Evolutionary conservation across 2,113 vertebrate species (phyloP), one percentile per base, ranked within the genome.

Genomic region (Chionodraco myersi): DNA sequence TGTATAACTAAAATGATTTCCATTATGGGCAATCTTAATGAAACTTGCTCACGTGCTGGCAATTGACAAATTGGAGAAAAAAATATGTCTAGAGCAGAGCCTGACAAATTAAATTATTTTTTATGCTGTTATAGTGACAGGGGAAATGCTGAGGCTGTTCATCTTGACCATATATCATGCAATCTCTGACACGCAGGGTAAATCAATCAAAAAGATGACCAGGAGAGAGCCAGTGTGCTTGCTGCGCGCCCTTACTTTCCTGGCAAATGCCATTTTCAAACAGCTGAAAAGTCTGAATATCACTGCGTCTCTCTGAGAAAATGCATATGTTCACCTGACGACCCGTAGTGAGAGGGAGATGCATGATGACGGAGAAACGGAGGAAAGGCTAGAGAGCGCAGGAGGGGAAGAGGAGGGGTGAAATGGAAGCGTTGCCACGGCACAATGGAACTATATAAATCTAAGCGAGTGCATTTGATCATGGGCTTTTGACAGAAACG

Each of bases 401-500:
- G 79, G 70, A 52, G 41, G 21, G 75, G 58, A 66, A 15, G 16
- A 61, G 75, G 72, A 78, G 61, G 68, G 66, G 47, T 58, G 77
- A 77, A 83, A 88, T 84, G 84, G 75, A 88, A 87, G 84, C 49
- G 69, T 81, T 18, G 77, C 62, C 15, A 70, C 45, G 73, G 84
- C 79, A 88, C 79, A 90, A 85, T 85, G 82, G 85, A 83, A 90
- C 79, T 90, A 75, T 80, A 85, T 92, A 88, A 93, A 93, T 91
- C 88, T 81, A 70, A 83, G 72, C 26, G 41, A 86, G 84, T 77
- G 82, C 85, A 88, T 90, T 90, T 90, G 85, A 88, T 90, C 85
- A 89, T 64, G 61, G 58, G 70, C 72, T 79, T 92, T 70, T 77
- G 87, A 91, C 85, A 91, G 87, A 82, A 92, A 72, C 75, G 59